Evolutionary conservation across 2,113 vertebrate species (phyloP).

Genomic region (Zingel zingel): DNA sequence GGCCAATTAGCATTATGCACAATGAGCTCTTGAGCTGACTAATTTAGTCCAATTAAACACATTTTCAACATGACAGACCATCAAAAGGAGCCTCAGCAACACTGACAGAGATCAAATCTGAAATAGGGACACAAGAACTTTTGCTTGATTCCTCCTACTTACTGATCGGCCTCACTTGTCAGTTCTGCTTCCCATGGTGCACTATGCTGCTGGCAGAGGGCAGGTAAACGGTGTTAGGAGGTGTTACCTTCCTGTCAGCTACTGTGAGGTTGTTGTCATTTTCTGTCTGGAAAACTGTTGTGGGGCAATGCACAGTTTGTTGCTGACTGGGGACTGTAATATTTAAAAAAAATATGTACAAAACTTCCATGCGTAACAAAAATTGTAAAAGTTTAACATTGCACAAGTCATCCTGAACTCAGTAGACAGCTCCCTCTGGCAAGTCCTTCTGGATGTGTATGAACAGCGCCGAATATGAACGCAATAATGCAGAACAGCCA

Average conservation of each 20-base stretch:
- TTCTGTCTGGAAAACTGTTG: constrained; percentile 19
- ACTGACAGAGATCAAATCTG: constrained; percentile 35
- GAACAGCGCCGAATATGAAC: constrained; percentile 24
- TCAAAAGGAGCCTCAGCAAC: constrained; percentile 19
- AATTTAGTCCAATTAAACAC: constrained; percentile 54
- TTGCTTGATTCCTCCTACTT: constrained; percentile 30
- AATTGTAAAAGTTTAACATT: neutral
- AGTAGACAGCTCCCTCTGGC: constrained; percentile 18
- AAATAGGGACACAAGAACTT: constrained; percentile 21
- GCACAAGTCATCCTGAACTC: neutral
- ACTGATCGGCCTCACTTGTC: constrained; percentile 52
- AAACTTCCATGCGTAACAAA: constrained; percentile 12
- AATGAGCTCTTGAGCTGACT: constrained; percentile 44
- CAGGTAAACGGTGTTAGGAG: constrained; percentile 53
- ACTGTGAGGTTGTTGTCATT: constrained; percentile 26
- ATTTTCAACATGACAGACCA: constrained; percentile 45
- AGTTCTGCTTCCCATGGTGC: constrained; percentile 59
- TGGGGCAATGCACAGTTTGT: constrained; percentile 12
- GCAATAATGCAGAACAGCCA: constrained; percentile 34
- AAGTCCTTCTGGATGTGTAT: constrained; percentile 13
- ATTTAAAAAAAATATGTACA: neutral
- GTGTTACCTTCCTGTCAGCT: constrained; percentile 36
- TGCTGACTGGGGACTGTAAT: neutral
- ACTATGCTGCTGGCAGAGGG: constrained; percentile 39
- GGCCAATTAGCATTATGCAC: constrained; percentile 45